Evolutionary conservation across 2,888 invertebrate species (phyloP).

Genomic region (Metalampra italica): DNA sequence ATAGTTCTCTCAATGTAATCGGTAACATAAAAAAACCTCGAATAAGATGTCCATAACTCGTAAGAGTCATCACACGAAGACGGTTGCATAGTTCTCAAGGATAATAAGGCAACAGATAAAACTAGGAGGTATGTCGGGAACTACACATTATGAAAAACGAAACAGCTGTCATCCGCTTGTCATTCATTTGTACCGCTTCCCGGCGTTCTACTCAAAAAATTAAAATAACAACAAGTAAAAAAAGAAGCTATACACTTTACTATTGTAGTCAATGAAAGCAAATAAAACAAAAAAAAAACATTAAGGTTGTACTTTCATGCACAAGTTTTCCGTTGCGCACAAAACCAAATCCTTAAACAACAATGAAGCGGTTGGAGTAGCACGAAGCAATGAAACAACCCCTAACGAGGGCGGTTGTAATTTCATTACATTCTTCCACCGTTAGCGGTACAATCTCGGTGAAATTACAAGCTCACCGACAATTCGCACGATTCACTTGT

Average conservation of each 20-base stretch:
- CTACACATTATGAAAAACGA: constrained; percentile 13
- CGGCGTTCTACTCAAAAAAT: too few relatives aligned
- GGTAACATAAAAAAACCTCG: too few relatives aligned
- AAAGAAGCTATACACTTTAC: too few relatives aligned
- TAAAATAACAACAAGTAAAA: too few relatives aligned
- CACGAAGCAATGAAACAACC: constrained; percentile 24
- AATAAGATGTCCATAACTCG: neutral
- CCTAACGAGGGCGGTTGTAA: constrained; percentile 55
- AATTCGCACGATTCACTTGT: constrained; percentile 37
- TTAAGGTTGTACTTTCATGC: neutral
- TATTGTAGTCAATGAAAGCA: too few relatives aligned
- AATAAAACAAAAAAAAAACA: neutral
- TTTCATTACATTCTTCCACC: constrained; percentile 63
- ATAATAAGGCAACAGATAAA: constrained; percentile 8
- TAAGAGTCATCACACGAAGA: neutral
- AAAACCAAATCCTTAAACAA: neutral
- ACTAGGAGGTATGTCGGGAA: constrained; percentile 14
- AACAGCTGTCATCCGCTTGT: constrained; percentile 7
- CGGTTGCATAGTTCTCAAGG: constrained; percentile 12
- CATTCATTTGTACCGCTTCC: too few relatives aligned
- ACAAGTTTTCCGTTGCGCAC: neutral
- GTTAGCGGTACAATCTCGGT: constrained; percentile 62
- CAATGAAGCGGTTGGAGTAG: constrained; percentile 19
- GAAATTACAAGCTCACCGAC: constrained; percentile 50
- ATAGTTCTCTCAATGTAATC: too few relatives aligned